These are phyloP conservation scores for Amphiduros pacificus DNA, from an alignment of 2,888 invertebrate genomes.

Conservation along the genomic window DNA sequence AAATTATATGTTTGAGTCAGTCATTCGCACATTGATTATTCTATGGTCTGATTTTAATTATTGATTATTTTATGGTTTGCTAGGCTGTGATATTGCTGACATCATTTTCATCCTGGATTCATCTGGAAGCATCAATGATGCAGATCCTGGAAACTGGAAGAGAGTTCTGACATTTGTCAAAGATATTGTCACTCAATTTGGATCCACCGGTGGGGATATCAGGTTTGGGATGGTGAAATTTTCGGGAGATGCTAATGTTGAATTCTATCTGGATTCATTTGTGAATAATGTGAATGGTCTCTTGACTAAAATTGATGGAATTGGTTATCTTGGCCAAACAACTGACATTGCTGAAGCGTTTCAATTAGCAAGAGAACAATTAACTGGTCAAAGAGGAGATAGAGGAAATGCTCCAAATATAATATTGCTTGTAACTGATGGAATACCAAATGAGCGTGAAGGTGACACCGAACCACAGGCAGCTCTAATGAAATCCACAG, in stretches of 20 bases:
- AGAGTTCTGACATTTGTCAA: not conserved
- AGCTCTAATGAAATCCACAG: not conserved
- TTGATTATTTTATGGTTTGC: not conserved
- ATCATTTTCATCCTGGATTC: not conserved
- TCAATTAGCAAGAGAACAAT: not conserved
- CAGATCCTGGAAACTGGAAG: not conserved
- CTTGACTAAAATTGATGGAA: not conserved
- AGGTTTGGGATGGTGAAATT: not conserved
- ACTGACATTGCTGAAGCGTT: not conserved
- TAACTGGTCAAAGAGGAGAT: not conserved
- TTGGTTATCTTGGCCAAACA: not conserved
- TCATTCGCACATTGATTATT: too few species aligned
- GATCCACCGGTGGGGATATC: not conserved
- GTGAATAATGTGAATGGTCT: not conserved
- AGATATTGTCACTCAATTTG: not conserved
- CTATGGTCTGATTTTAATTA: not conserved
- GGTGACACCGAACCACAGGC: not conserved
- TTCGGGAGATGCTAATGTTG: not conserved
- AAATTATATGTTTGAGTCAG: too few species aligned
- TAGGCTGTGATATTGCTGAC: not conserved
- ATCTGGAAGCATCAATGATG: not conserved
- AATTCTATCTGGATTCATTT: not conserved
- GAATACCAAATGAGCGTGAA: slow-evolving; percentile 2
- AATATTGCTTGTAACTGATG: not conserved
- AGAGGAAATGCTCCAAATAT: not conserved